These are phyloP conservation scores for Drosophila emarginata DNA, from an alignment of 2,888 invertebrate genomes.

Conservation along the genomic window DNA sequence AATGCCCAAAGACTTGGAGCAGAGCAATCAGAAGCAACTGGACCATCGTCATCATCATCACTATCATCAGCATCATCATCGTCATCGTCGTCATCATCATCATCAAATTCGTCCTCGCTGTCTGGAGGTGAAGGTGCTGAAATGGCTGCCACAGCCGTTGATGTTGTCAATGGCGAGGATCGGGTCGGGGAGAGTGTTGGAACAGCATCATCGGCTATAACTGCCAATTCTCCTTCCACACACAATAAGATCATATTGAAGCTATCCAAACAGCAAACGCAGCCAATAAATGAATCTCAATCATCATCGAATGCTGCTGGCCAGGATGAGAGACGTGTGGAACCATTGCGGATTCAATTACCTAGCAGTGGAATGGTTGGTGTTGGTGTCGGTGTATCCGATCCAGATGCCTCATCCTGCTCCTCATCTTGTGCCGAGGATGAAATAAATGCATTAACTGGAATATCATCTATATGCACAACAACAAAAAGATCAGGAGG, in stretches of 20 bases:
- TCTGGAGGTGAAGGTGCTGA: slow-evolving; percentile 27
- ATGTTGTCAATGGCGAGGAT: slow-evolving; percentile 52
- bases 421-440: slow-evolving; percentile 72
- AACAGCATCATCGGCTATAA: not conserved
- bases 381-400: slow-evolving; percentile 42
- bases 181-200: slow-evolving; percentile 20
- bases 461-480: not conserved
- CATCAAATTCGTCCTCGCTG: slow-evolving; percentile 27
- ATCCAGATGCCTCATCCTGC: slow-evolving; percentile 71
- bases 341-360: slow-evolving; percentile 82
- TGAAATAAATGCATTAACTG: slow-evolving; percentile 41
- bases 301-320: slow-evolving; percentile 6
- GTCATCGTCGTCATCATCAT: slow-evolving; percentile 25
- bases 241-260: slow-evolving; percentile 66
- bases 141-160: slow-evolving; percentile 50
- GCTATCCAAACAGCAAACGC: slow-evolving; percentile 53
- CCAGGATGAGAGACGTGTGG: slow-evolving; percentile 79
- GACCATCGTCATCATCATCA: slow-evolving; percentile 48
- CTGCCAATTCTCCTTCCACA: not conserved
- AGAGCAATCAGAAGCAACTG: slow-evolving; percentile 48
- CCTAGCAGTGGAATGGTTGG: slow-evolving; percentile 40
- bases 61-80: slow-evolving; percentile 48
- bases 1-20: slow-evolving; percentile 52
- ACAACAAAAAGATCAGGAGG: slow-evolving; percentile 11
- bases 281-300: slow-evolving; percentile 58